These are phyloP conservation scores for Sebastes cheni DNA, from an alignment of 2,797 vertebrate genomes.

Conservation along the genomic window DNA sequence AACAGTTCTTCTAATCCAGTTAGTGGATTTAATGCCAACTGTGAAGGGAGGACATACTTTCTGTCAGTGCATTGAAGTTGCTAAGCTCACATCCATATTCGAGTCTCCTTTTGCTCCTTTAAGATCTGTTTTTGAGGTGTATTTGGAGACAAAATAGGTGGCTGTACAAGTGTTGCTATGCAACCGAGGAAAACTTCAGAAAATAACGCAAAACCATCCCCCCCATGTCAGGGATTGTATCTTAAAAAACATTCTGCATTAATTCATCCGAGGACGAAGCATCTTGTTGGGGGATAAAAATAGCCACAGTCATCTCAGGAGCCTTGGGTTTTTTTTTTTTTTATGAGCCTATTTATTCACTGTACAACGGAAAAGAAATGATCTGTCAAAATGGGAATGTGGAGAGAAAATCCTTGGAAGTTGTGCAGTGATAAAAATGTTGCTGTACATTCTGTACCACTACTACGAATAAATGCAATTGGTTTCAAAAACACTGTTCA, in stretches of 20 bases:
- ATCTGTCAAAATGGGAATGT: constrained; percentile 13
- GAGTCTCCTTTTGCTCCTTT: neutral
- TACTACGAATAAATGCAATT: constrained; percentile 5
- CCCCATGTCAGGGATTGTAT: neutral
- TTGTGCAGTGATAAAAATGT: constrained; percentile 1
- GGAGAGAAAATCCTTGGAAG: constrained; percentile 17
- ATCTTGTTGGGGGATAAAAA: constrained; percentile 43
- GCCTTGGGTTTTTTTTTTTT: neutral
- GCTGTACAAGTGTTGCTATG: constrained; percentile 32
- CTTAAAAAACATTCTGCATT: constrained; percentile 13
- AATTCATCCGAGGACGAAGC: constrained; percentile 17
- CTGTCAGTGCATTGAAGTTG: constrained; percentile 2
- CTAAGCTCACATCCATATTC: constrained; percentile 1
- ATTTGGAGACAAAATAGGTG: constrained; percentile 7
- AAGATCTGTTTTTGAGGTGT: constrained; percentile 7
- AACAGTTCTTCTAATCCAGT: constrained; percentile 37
- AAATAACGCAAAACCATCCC: neutral
- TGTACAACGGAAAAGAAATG: constrained; percentile 13
- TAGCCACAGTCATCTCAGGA: constrained; percentile 35
- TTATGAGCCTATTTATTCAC: constrained; percentile 10
- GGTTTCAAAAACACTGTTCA: neutral
- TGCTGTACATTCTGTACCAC: neutral
- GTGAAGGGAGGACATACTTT: constrained; percentile 29
- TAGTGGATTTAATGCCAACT: constrained; percentile 41
- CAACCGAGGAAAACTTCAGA: neutral